Evolutionary conservation across 2,797 vertebrate genomes (phyloP).

Genomic region (Sparus aurata): DNA sequence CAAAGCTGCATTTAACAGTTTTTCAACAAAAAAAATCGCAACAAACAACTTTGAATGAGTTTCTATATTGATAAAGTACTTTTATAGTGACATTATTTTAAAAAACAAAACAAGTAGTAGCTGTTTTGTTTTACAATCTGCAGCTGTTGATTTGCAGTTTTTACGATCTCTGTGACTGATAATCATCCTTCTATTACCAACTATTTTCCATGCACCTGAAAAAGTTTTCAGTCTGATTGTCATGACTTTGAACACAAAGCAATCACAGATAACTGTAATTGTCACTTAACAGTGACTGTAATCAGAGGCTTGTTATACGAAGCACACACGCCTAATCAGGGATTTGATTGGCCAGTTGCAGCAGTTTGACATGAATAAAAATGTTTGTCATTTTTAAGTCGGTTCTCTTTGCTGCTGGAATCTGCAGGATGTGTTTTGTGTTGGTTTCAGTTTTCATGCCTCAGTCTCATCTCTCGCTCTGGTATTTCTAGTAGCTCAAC

Average conservation of each 20-base stretch:
- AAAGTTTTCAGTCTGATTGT: constrained; percentile 28
- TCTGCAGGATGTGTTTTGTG: constrained; percentile 65
- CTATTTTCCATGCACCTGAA: not conserved
- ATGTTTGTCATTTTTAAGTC: constrained; percentile 63
- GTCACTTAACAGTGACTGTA: not conserved
- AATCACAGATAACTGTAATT: constrained; percentile 40
- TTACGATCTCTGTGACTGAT: not conserved
- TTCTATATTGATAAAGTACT: not conserved
- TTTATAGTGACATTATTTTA: not conserved
- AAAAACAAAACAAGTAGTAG: not conserved
- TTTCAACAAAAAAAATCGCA: not conserved
- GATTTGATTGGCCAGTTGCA: constrained; percentile 23
- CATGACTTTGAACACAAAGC: constrained; percentile 20
- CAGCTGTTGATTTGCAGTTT: not conserved
- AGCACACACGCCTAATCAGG: constrained; percentile 33
- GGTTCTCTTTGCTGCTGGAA: constrained; percentile 58
- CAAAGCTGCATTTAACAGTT: not conserved
- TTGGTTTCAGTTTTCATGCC: constrained; percentile 71
- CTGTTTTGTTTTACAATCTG: constrained; percentile 2
- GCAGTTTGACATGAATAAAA: constrained; percentile 54
- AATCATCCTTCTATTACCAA: not conserved
- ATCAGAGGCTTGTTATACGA: constrained; percentile 39
- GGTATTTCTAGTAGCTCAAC: constrained; percentile 83
- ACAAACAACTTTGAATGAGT: not conserved
- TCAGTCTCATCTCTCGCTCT: constrained; percentile 60